Evolutionary conservation across 1,140 invertebrate genomes (phyloP).

Genomic region (Teleogryllus occipitalis): DNA sequence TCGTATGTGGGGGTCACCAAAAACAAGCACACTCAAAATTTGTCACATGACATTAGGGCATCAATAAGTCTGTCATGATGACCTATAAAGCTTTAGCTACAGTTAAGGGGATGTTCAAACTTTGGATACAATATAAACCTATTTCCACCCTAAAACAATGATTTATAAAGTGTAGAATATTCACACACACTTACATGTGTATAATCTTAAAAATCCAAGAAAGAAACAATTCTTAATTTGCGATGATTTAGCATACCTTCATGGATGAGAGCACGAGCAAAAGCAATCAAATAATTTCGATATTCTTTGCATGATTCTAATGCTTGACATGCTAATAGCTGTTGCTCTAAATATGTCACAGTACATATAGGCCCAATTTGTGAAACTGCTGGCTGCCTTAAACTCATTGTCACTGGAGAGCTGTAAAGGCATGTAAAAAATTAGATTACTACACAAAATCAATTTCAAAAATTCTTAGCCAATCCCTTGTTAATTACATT

Average conservation of each 20-base stretch:
- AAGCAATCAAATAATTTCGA: conserved; percentile 65
- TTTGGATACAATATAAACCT: background rate
- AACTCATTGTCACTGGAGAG: background rate
- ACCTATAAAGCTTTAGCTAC: background rate
- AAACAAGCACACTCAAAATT: too few relatives aligned
- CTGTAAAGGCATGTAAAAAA: background rate
- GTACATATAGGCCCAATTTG: conserved; percentile 36
- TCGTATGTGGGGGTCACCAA: too few relatives aligned
- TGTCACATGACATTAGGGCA: too few relatives aligned
- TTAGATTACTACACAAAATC: background rate
- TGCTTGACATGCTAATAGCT: conserved; percentile 57
- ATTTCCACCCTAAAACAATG: conserved; percentile 20
- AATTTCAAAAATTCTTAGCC: background rate
- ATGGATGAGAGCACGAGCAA: conserved; percentile 63
- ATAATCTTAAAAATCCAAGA: conserved; percentile 13
- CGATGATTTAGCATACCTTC: conserved; percentile 48
- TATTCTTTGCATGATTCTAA: conserved; percentile 65
- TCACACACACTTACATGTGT: conserved; percentile 9
- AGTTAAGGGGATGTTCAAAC: background rate
- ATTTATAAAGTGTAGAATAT: conserved; percentile 7
- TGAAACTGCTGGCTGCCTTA: background rate
- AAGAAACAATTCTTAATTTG: background rate
- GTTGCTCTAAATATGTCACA: conserved; percentile 67
- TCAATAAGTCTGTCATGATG: background rate
- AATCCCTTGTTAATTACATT: background rate